These are phyloP conservation scores for Rhinoraja longicauda DNA, from an alignment of 2,797 vertebrate species.

Conservation along the genomic window DNA sequence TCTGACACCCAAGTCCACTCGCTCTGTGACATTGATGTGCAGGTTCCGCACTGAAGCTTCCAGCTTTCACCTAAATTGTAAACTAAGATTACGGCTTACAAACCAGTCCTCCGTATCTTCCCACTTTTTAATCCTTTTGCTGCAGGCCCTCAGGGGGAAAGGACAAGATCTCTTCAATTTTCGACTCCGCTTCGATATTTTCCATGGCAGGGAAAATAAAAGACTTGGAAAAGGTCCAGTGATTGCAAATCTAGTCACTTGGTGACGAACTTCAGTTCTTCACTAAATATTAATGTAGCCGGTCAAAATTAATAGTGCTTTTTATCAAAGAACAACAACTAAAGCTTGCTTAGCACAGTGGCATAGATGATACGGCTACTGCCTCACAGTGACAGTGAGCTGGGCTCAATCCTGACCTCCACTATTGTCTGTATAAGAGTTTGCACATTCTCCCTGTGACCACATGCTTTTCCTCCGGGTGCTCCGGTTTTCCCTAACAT, in stretches of 20 bases:
- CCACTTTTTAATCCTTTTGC: neutral
- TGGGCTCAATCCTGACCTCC: too few relatives aligned
- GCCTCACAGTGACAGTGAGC: too few relatives aligned
- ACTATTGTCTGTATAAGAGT: too few relatives aligned
- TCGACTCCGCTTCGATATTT: neutral
- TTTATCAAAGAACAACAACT: slow-evolving; percentile 9
- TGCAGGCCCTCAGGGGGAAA: too few relatives aligned
- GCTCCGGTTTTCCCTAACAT: too few relatives aligned
- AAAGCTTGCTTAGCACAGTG: neutral
- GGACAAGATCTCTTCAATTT: neutral
- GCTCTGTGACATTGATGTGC: neutral
- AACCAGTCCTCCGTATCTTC: neutral
- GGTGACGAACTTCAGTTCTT: neutral
- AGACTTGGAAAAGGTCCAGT: neutral
- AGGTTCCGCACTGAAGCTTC: neutral
- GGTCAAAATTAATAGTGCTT: neutral
- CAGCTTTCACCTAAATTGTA: neutral
- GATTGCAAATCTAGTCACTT: neutral
- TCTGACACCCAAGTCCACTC: neutral
- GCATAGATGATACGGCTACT: too few relatives aligned
- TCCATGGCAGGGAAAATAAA: neutral
- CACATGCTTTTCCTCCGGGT: too few relatives aligned
- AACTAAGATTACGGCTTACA: neutral
- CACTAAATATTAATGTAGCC: neutral
- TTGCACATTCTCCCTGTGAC: too few relatives aligned